Evolutionary conservation across 2,797 vertebrate genomes (phyloP), one percentile per base, ranked within the genome.

Genomic region (Mus caroli): DNA sequence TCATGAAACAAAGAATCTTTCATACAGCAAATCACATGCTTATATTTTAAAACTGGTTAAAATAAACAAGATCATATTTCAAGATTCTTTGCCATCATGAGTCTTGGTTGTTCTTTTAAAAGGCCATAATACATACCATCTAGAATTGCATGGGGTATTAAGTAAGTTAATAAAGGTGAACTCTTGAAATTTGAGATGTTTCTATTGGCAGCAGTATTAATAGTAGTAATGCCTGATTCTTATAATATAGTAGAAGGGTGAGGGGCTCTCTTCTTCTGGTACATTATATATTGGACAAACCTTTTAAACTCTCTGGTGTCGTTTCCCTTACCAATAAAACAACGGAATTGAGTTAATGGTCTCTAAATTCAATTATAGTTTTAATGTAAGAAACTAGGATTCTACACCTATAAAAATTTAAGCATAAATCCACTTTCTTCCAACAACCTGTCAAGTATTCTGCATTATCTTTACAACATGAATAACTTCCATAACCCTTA

Each of bases 291-390:
- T 91, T 94, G 13, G 7, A 80, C 54, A 92, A 86, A 4, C 8
- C 34, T 76, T 86, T 94, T 90, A 93, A 95, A 31, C 58, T 90
- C 58, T 91, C 34, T 79, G 5, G 22, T 93, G 56, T 95, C 56
- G 93, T 75, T 96, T 88, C 87, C 91, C 73, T 94, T n/a, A 75
- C 73, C 77, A 90, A 52, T 92, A 85, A 96, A 92, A 93, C 24
- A 88, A 94, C 89, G 34, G n/a, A 93, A 37, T 79, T 86, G 4
- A 9, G 46, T 88, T 67, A 73, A 94, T 79, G 34, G 43, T 71
- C 54, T 95, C 73, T 79, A 88, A 95, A 93, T 96, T 95, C 75
- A 97, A 85, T 90, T 96, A 67, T 3, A 88, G 15, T 67, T 75
- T 67, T 93, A 84, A 34, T 56, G 19, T 83, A 83, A 86, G 56